These are phyloP conservation scores for Spodoptera litura DNA, from an alignment of 1,140 invertebrate genomes.

Conservation along the genomic window DNA sequence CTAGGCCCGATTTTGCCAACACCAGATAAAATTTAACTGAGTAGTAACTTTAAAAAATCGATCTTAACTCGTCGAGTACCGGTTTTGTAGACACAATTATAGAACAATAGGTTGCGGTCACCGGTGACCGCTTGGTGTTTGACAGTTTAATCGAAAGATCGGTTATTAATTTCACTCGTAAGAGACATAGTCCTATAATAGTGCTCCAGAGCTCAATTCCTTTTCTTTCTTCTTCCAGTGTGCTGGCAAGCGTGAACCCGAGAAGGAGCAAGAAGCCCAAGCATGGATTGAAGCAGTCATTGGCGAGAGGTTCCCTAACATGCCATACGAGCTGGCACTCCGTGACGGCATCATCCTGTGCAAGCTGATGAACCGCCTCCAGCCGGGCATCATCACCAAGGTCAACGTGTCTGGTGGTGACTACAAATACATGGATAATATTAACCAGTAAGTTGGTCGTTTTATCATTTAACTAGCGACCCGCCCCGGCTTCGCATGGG, in stretches of 20 bases:
- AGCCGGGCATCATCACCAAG: slow-evolving; percentile 94
- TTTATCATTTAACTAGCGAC: too few relatives aligned
- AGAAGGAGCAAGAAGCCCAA: slow-evolving; percentile 93
- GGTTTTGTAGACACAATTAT: too few relatives aligned
- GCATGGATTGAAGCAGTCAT: slow-evolving; percentile 95
- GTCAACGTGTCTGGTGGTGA: slow-evolving; percentile 95
- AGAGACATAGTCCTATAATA: not conserved
- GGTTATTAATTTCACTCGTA: too few relatives aligned
- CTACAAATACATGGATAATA: slow-evolving; percentile 98
- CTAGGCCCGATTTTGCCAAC: too few relatives aligned
- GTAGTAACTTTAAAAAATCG: too few relatives aligned
- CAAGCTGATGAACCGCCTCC: slow-evolving; percentile 94
- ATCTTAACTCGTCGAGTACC: too few relatives aligned
- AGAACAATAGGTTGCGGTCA: too few relatives aligned
- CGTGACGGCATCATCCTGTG: slow-evolving; percentile 94
- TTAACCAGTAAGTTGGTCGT: slow-evolving; percentile 90
- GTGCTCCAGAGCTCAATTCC: not conserved
- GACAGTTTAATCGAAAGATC: too few relatives aligned
- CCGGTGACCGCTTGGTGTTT: too few relatives aligned
- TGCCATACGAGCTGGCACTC: slow-evolving; percentile 92
- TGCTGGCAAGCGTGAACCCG: slow-evolving; percentile 93
- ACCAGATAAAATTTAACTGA: too few relatives aligned
- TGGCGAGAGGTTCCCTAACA: slow-evolving; percentile 91
- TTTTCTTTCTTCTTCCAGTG: slow-evolving; percentile 87
- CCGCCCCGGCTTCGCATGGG: too few relatives aligned